Base-by-base conservation (phyloP, 2,888 invertebrate genomes). In the Drosophila yooni region DNA sequence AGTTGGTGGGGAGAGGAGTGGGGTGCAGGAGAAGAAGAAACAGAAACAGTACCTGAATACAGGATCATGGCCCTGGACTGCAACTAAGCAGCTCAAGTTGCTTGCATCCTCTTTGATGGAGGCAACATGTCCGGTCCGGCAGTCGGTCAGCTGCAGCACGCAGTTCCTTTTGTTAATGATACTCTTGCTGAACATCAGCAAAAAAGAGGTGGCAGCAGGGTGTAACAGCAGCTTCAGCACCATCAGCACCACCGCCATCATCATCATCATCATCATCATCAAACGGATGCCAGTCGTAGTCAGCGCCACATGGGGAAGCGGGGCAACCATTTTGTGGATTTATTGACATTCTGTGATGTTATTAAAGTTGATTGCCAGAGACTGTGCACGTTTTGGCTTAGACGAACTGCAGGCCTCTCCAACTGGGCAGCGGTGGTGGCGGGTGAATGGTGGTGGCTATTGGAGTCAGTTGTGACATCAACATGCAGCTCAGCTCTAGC, bases 321-420 rank as follows among this genome's bases (percentile, higher is more conserved):
- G 62, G 38, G 68, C 74, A 83, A 70, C 79, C 81, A 88, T 91
- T 91, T 88, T 91, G 81, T 88, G 91, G 90, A 91, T 91, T 91
- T 91, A 91, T 91, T 91, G 90, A 91, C 90, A 91, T 91, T 90
- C 90, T 91, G 91, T 91, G 91, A 91, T 91, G 91, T 91, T 90
- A 90, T 88, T 88, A 88, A 90, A 88, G 88, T 89, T 90, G 89
- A 88, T 88, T 88, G 88, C 90, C 77, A 86, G 81, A 79, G 81
- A 82, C 89, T 82, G 77, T 74, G 85, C 89, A 85, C 87, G 85
- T 85, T 85, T 83, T 86, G 84, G 84, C 84, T 87, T 82, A 89
- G 87, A 76, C 80, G 57, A 80, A 85, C 82, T 74, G 80, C 81
- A 56, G 64, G 76, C 61, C 69, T 40, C 62, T 43, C 69, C 64